Conservation (phyloP, 2,797 vertebrate species). For the Varecia variegata region DNA sequence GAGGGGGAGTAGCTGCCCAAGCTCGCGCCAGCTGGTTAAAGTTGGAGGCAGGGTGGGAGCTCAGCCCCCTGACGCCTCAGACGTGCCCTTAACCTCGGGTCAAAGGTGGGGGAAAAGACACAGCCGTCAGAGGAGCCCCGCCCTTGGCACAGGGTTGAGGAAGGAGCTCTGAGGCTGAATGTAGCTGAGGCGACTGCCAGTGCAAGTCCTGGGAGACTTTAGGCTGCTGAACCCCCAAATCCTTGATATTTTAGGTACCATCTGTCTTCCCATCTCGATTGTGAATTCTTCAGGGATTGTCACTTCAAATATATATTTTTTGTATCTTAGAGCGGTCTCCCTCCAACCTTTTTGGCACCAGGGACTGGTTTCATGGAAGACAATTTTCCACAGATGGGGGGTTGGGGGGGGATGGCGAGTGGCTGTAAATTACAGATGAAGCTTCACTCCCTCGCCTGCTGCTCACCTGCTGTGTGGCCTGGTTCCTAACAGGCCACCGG, state of each 20-base stretch:
- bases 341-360: too few species aligned
- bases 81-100: neutral
- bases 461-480: too few species aligned
- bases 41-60: neutral
- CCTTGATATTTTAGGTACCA: neutral
- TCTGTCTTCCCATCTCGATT: neutral
- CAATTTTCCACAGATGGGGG: too few species aligned
- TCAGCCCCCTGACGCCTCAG: too few species aligned
- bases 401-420: too few species aligned
- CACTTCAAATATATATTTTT: neutral
- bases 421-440: too few species aligned
- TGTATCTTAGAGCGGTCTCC: too few species aligned
- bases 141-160: neutral
- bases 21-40: neutral
- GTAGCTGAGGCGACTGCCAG: neutral
- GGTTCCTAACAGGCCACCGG: too few species aligned
- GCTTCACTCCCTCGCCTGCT: too few species aligned
- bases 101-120: fast-evolving
- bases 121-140: neutral
- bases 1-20: neutral
- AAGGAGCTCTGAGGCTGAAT: neutral
- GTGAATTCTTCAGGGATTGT: neutral
- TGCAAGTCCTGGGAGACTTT: neutral
- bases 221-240: neutral
- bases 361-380: too few species aligned